These are phyloP conservation scores for Lepidochitona cinerea DNA, from an alignment of 2,888 invertebrate genomes.

Conservation along the genomic window DNA sequence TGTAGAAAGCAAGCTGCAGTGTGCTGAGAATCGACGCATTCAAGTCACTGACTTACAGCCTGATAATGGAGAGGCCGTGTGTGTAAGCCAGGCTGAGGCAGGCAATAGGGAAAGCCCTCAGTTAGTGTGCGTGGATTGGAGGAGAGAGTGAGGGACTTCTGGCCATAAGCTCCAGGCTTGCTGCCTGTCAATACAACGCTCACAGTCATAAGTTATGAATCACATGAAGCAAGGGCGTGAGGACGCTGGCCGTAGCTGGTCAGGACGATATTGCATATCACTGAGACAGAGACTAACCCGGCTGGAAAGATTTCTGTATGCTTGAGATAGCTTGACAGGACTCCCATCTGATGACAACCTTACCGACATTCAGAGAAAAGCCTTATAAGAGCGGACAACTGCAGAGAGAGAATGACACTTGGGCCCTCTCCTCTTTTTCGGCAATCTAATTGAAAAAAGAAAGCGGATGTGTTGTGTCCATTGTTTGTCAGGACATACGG, in stretches of 20 bases:
- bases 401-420: too few relatives aligned
- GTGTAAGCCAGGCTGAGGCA: not conserved
- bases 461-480: not conserved
- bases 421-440: not conserved
- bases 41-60: not conserved
- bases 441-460: not conserved
- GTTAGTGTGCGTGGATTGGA: not conserved
- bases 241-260: not conserved
- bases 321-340: not conserved
- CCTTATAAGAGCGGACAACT: too few relatives aligned
- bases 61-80: not conserved
- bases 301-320: too few relatives aligned
- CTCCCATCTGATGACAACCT: not conserved
- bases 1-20: not conserved
- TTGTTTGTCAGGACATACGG: not conserved
- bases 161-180: not conserved
- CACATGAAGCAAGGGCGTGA: not conserved
- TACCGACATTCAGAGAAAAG: too few relatives aligned
- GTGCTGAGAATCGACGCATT: too few relatives aligned
- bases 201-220: constrained; percentile 7
- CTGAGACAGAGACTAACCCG: too few relatives aligned
- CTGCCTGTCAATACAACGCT: not conserved
- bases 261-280: too few relatives aligned
- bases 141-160: not conserved
- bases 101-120: not conserved